These are phyloP conservation scores for Idaea biselata DNA, from an alignment of 2,888 invertebrate genomes.

Conservation along the genomic window DNA sequence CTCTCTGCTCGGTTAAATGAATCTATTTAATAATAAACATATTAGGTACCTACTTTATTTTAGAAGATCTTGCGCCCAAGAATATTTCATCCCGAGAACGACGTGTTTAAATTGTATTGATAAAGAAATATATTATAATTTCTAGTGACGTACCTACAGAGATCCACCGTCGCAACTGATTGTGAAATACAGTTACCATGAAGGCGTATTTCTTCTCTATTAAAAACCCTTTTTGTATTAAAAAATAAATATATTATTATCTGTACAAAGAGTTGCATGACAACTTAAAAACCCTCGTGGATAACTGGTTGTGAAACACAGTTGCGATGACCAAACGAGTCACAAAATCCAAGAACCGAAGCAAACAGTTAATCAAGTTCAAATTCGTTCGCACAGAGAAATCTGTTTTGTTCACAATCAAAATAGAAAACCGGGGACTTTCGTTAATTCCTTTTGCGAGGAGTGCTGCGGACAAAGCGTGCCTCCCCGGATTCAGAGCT, in stretches of 20 bases:
- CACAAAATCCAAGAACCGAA: background rate
- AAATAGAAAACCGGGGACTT: conserved; percentile 12
- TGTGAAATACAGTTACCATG: no score
- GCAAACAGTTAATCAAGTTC: conserved; percentile 15
- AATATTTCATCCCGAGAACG: no score
- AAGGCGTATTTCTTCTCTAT: no score
- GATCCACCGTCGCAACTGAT: no score
- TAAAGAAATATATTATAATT: no score
- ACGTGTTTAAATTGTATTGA: no score
- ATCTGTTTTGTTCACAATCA: conserved; percentile 9
- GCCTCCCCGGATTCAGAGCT: background rate
- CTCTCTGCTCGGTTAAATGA: background rate
- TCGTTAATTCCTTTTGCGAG: conserved; percentile 18
- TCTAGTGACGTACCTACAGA: no score
- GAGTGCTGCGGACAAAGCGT: background rate
- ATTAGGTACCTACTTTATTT: background rate
- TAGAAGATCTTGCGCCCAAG: background rate
- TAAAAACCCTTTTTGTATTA: no score
- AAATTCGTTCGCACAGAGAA: conserved; percentile 9
- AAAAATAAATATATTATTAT: no score
- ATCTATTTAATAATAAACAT: background rate
- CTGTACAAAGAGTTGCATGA: no score
- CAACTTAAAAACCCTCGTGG: no score
- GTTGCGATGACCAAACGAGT: background rate
- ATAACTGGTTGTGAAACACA: no score